Percentiles rank a stretch among this genome's conserved stretches.
phyloP scores from a whole-genome alignment of 2,888 invertebrate genomes.

The Blastobasis adustella region DNA sequence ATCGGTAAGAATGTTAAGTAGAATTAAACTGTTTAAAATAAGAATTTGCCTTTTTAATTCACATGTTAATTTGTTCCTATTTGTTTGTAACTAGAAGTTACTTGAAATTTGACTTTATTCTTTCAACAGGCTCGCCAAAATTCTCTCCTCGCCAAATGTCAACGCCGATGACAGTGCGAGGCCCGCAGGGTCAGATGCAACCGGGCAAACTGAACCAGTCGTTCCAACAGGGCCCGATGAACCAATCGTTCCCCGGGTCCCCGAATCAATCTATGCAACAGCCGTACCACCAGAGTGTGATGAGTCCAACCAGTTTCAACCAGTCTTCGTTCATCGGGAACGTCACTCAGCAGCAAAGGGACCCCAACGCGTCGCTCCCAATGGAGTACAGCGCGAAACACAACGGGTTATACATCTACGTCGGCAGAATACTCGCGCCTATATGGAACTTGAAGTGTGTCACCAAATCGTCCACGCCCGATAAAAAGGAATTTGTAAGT shows the following conservation, averaged over 20 bases:
- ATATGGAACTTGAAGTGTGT: constrained; percentile 91
- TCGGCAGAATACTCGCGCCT: constrained; percentile 89
- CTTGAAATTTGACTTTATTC: background rate
- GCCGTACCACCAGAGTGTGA: constrained; percentile 47
- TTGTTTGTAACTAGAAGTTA: too few species aligned
- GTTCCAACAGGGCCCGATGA: constrained; percentile 44
- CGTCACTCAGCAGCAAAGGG: constrained; percentile 48
- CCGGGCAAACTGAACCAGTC: constrained; percentile 51
- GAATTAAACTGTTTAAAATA: too few species aligned
- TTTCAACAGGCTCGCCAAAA: constrained; percentile 53
- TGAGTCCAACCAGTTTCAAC: constrained; percentile 49
- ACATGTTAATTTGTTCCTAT: too few species aligned
- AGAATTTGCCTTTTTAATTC: too few species aligned
- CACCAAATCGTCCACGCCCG: constrained; percentile 68
- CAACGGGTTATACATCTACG: constrained; percentile 93
- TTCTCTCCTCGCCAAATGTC: constrained; percentile 68
- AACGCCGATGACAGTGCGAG: constrained; percentile 60
- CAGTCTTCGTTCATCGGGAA: constrained; percentile 55
- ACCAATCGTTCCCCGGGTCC: constrained; percentile 47
- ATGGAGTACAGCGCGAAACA: constrained; percentile 83
- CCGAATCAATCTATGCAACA: constrained; percentile 47
- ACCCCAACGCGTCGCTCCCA: constrained; percentile 54
- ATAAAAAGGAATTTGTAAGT: constrained; percentile 76
- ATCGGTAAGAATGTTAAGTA: too few species aligned
- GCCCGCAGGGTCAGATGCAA: constrained; percentile 47